Evolutionary conservation across 2,888 invertebrate species (phyloP), one percentile per base, ranked within the genome.

Genomic region (Andrena marginata): DNA sequence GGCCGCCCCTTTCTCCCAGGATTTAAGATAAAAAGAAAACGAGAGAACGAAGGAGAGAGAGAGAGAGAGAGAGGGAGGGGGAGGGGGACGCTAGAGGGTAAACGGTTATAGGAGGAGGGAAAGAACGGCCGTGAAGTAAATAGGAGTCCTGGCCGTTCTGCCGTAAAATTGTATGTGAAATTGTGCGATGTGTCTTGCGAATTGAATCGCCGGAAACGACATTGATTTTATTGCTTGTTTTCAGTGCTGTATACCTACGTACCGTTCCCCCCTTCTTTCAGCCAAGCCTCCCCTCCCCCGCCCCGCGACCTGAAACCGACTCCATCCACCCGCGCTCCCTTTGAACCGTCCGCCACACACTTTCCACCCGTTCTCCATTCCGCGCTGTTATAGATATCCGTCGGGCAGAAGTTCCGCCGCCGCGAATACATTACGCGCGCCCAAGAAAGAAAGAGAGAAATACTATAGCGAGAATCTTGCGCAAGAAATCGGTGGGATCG

Each of bases 161-260:
- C 93, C 94, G 94, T 93, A 94, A 94, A 94, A 94, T 94, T 94
- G 94, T 94, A 94, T 93, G 93, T 93, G 94, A 93, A 94, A 94
- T 94, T 93, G 94, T 92, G 94, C 94, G 93, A 94, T 94, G 94
- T 93, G 93, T 94, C 94, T 94, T 93, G 93, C 91, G 94, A 93
- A 94, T 94, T 94, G 94, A 94, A 94, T 94, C 91, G 93, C 93
- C 93, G 92, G 94, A 93, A 94, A 94, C 93, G 94, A 93, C 93
- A 94, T 94, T 93, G 93, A 94, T 94, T 94, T 93, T 94, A 94
- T 93, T 94, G 93, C 93, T 93, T 94, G 93, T 93, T 93, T 93
- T 92, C 89, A 89, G 85, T 75, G 82, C 87, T 81, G 77, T 82
- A 78, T 82, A 83, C 85, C 85, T 20, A 74, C 84, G 75, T 81